Conservation (phyloP, 2,797 vertebrate genomes). For the Tapirus indicus region DNA sequence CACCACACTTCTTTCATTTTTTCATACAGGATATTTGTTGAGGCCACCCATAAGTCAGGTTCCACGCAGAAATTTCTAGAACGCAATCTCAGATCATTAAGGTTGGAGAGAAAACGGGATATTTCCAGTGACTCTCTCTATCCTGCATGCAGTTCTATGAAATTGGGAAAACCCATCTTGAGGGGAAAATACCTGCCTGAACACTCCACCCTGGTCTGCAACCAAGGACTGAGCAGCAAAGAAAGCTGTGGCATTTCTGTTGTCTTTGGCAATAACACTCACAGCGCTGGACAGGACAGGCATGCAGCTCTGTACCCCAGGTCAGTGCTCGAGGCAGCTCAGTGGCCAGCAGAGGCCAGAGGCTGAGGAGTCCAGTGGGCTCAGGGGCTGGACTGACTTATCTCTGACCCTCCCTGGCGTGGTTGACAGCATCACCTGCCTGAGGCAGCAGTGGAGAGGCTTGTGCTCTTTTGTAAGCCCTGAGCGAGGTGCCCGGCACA, state of each 20-base stretch:
- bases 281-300: rapidly evolving
- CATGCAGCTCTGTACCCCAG: background rate
- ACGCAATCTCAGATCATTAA: background rate
- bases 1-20: background rate
- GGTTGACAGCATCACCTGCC: background rate
- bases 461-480: background rate
- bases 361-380: background rate
- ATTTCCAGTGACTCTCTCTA: background rate
- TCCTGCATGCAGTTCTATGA: background rate
- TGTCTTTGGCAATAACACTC: background rate
- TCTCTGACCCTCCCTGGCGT: background rate
- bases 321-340: background rate
- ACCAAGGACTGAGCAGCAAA: background rate
- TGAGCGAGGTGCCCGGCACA: background rate
- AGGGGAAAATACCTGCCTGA: background rate
- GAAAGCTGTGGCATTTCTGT: background rate
- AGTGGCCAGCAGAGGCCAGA: background rate
- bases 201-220: background rate
- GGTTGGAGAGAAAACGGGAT: background rate
- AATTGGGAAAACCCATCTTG: background rate
- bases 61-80: background rate
- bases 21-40: background rate
- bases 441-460: background rate
- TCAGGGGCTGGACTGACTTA: background rate
- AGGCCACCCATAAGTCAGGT: background rate